Evolutionary conservation across 2,113 vertebrate genomes (phyloP), one percentile per base, ranked within the genome.

Genomic region (Donacobius atricapilla): DNA sequence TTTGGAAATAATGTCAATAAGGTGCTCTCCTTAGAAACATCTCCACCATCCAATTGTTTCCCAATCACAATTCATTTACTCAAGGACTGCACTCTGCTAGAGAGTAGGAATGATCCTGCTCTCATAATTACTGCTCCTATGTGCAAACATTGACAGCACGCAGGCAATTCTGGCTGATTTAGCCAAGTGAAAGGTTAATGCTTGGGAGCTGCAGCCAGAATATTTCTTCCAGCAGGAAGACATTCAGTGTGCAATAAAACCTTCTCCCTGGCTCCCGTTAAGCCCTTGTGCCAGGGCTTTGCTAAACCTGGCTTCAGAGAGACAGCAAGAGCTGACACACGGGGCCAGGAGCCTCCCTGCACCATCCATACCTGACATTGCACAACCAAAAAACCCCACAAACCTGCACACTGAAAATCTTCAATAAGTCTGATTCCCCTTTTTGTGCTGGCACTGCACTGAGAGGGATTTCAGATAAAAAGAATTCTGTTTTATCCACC

Each of bases 1-100:
- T 70, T 97, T 96, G 93, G 94, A 96, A 97, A 96, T 95, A 47
- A 87, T 35, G 80, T 96, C 94, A 96, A 90, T 91, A 96, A 96
- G 76, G 35, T 76, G 64, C 81, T 90, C 80, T 95, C 69, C 83
- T 96, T 35, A 82, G 94, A 97, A 91, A 70, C 45, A 39, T 71
- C 79, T 70, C 75, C 73, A 92, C 61, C 89, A 33, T 68, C 73
- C 86, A 92, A 90, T 91, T 87, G 85, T 84, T 95, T 90, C 80
- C 92, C 87, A 88, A 87, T 96, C 90, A 93, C 56, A 83, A 80
- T 82, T 88, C 90, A 96, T 96, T 96, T 97, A 78, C 82, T 95
- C 90, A 78, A 86, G 64, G 56, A 57, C 87, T 87, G 64, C 47
- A 27, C 72, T 84, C 51, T 80, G 91, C 45, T 65, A 85, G 72